phyloP scores from a whole-genome alignment of 2,797 vertebrate genomes.

The Periparus ater region DNA sequence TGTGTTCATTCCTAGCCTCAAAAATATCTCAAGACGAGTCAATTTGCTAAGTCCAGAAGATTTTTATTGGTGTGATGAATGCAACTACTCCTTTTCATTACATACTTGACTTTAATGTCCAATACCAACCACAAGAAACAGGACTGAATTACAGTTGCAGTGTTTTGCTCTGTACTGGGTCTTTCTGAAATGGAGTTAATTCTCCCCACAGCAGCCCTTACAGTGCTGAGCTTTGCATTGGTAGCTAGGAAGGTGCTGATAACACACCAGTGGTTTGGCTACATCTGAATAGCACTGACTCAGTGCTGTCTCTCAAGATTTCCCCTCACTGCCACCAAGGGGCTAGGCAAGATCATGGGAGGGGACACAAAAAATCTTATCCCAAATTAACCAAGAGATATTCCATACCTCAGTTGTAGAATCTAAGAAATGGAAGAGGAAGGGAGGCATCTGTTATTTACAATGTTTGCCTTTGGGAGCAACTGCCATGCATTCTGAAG shows the following conservation, averaged over 20 bases:
- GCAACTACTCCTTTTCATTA: background rate
- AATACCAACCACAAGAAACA: background rate
- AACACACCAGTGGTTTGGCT: background rate
- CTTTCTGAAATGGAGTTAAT: background rate
- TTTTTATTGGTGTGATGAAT: background rate
- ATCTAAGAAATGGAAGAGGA: background rate
- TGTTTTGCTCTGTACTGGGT: background rate
- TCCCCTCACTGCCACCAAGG: background rate
- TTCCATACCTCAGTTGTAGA: background rate
- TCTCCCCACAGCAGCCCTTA: background rate
- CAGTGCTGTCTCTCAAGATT: background rate
- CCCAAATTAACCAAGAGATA: background rate
- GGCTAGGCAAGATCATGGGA: background rate
- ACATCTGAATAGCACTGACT: background rate
- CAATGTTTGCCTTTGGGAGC: background rate
- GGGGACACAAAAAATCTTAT: background rate
- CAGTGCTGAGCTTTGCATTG: background rate
- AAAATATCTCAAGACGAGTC: background rate
- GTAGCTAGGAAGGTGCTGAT: background rate
- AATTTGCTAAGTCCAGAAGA: background rate
- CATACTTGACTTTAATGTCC: background rate
- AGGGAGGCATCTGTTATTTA: accelerated
- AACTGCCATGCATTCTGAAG: accelerated
- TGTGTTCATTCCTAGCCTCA: background rate
- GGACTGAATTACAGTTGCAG: background rate